phyloP scores from a whole-genome alignment of 2,888 invertebrate species.

The Sinohyriopsis cumingii region DNA sequence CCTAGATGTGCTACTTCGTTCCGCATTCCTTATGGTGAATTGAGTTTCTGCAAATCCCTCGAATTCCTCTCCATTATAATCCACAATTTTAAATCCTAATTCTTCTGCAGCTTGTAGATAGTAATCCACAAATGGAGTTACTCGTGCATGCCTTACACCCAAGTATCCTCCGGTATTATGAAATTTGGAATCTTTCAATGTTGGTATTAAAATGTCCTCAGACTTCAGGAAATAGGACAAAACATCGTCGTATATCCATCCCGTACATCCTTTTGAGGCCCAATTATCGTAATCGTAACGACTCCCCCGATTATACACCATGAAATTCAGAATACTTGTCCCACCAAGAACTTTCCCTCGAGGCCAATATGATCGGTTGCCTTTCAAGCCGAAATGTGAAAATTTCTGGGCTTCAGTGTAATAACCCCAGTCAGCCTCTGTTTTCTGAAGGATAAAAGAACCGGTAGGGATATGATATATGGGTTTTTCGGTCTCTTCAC shows the following conservation, averaged over 20 bases:
- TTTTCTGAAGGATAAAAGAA: conserved; percentile 65
- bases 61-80: conserved; percentile 27
- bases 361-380: conserved; percentile 87
- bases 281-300: conserved; percentile 89
- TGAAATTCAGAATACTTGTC: conserved; percentile 89
- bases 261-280: conserved; percentile 87
- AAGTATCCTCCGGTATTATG: conserved; percentile 59
- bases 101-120: conserved; percentile 75
- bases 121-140: conserved; percentile 43
- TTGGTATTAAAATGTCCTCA: conserved; percentile 69
- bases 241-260: conserved; percentile 91
- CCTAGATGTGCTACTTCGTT: conserved; percentile 24
- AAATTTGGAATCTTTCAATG: conserved; percentile 45
- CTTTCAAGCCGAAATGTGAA: conserved; percentile 1
- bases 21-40: conserved; percentile 18
- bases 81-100: conserved; percentile 74
- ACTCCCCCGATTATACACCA: conserved; percentile 91
- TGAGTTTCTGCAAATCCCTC: conserved; percentile 31
- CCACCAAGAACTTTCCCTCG: conserved; percentile 92
- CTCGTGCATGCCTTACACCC: conserved; percentile 44
- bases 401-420: conserved; percentile 71
- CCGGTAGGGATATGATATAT: conserved; percentile 72
- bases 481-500: conserved; percentile 67
- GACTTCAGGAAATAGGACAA: conserved; percentile 75
- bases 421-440: conserved; percentile 68